Base-by-base conservation (phyloP, 2,797 vertebrate species). In the Cyprinella venusta region DNA sequence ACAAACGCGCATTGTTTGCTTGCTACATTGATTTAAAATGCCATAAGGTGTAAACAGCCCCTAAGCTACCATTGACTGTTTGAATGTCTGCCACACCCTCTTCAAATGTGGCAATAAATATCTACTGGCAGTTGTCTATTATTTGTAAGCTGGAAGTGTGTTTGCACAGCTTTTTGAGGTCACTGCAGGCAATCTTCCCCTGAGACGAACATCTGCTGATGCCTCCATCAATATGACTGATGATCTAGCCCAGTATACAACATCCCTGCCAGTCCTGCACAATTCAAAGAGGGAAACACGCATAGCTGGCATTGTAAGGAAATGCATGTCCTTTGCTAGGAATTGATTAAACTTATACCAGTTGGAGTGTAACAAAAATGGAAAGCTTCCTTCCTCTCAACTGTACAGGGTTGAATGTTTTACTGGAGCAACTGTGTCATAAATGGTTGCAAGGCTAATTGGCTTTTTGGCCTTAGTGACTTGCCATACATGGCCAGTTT, bases 301-400 rank as follows among this genome's bases (percentile, higher is more conserved):
- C n/a, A n/a, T n/a, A n/a, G n/a, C 33, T 67, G 18, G 74, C 74
- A 74, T n/a, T n/a, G n/a, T 33, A 65, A 76, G 84, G 87, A 87
- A 88, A 68, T 74, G 42, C 71, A 69, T 36, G 79, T 33, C 79
- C 76, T 76, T 79, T 84, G 16, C 16, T 61, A 65, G 15, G 40
- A 77, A 64, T 38, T n/a, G 30, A 68, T n/a, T 79, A 63, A 36
- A 54, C 69, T 68, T 79, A 61, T 77, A 81, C 71, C 76, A 52
- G 33, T 81, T 42, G 4, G 42, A 63, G 24, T 9, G 13, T 33
- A 67, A 48, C 52, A 40, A 76, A 88, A 87, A 87, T 80, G 85
- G 71, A 80, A 76, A 26, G 16, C 64, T 88, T 82, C 85, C 84
- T 87, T 84, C 75, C 81, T 72, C 13, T 1, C 5, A 26, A 67